These are phyloP conservation scores for Macaria liturata DNA, from an alignment of 2,888 invertebrate genomes.

Conservation along the genomic window DNA sequence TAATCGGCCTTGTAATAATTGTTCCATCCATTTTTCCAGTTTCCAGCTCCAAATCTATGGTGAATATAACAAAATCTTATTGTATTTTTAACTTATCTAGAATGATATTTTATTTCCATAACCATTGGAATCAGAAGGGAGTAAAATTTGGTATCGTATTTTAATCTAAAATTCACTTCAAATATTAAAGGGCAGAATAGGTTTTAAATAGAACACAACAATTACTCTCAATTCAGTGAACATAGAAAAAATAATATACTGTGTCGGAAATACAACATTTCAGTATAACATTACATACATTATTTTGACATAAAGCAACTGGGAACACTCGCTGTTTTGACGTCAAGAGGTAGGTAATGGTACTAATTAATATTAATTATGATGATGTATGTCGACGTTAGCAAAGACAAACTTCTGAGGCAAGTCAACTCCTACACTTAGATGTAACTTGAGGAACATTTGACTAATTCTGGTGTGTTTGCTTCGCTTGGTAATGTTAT, in stretches of 20 bases:
- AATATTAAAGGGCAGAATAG: no score
- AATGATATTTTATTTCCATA: no score
- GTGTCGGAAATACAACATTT: constrained; percentile 6
- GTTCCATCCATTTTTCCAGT: no score
- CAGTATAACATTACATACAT: constrained; percentile 29
- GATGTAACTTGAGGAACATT: constrained; percentile 10
- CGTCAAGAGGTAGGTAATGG: constrained; percentile 23
- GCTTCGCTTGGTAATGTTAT: not conserved
- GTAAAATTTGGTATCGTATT: no score
- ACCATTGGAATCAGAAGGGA: no score
- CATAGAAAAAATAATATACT: constrained; percentile 7
- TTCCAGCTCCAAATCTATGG: no score
- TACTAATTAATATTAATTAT: constrained; percentile 34
- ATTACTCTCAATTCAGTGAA: no score
- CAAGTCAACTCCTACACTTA: constrained; percentile 14
- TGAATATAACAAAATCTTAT: no score
- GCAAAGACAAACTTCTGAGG: constrained; percentile 20
- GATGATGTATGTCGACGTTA: constrained; percentile 25
- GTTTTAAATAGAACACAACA: no score
- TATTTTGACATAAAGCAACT: constrained; percentile 20
- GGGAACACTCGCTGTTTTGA: constrained; percentile 18
- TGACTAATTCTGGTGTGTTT: not conserved
- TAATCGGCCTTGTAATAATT: no score
- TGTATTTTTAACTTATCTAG: no score
- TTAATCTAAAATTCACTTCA: no score